A percentile compares a stretch with the other conserved stretches of the same genome.
Conservation (phyloP, 2,888 invertebrate genomes). For the Drosophila prolongata region DNA sequence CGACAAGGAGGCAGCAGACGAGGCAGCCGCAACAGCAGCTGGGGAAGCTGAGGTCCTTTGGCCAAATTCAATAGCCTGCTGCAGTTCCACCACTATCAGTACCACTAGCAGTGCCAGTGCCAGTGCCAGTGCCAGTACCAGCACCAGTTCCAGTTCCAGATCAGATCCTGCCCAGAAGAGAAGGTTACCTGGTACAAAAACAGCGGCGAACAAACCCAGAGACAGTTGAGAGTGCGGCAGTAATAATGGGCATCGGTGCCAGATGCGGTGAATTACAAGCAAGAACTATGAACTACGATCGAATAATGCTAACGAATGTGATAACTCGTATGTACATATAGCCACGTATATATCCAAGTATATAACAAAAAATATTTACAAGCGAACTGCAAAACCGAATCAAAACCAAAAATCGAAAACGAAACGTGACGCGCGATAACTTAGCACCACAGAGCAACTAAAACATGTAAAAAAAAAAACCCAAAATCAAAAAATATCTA, state of each 20-base stretch:
- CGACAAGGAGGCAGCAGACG: conserved; percentile 27
- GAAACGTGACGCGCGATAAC: conserved; percentile 47
- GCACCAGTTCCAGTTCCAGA: conserved; percentile 34
- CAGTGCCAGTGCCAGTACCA: conserved; percentile 21
- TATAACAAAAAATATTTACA: conserved; percentile 59
- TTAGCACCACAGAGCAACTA: conserved; percentile 30
- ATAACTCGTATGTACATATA: conserved; percentile 75
- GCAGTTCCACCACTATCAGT: conserved; percentile 19
- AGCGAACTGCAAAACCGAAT: conserved; percentile 51
- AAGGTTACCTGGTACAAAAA: conserved; percentile 13
- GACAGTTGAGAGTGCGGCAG: conserved; percentile 72
- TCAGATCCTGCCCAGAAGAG: conserved; percentile 43
- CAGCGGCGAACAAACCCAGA: conserved; percentile 22
- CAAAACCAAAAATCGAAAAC: conserved; percentile 7
- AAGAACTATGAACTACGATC: conserved; percentile 45
- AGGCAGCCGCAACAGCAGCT: conserved; percentile 30
- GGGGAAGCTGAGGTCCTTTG: conserved; percentile 45
- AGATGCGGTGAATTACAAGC: conserved; percentile 42
- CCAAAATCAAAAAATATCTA: conserved; percentile 29
- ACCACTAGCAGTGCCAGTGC: conserved; percentile 20
- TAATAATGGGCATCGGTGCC: conserved; percentile 47
- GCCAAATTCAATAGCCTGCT: conserved; percentile 24
- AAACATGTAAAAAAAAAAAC: conserved; percentile 50
- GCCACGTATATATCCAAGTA: conserved; percentile 72
- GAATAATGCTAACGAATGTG: conserved; percentile 65